Evolutionary conservation across 2,113 vertebrate species (phyloP).

Genomic region (Dryoscopus gambensis): DNA sequence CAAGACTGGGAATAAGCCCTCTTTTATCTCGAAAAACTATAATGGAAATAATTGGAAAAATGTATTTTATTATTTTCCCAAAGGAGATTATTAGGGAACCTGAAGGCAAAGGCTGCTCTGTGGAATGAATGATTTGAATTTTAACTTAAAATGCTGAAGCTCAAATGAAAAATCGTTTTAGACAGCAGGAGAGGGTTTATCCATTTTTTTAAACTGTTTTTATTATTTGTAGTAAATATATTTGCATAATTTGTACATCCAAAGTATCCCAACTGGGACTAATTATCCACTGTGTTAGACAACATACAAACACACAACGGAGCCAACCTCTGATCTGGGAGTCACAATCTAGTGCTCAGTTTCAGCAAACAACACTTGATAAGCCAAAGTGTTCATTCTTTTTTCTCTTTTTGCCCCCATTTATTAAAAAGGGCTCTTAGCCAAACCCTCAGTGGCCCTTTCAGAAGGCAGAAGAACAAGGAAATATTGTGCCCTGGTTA

Average conservation of each 20-base stretch:
- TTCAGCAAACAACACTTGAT: constrained; percentile 27
- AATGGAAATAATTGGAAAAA: not conserved
- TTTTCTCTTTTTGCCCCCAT: not conserved
- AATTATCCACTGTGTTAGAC: constrained; percentile 8
- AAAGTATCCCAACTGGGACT: not conserved
- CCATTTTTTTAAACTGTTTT: not conserved
- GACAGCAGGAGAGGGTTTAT: not conserved
- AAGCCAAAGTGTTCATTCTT: constrained; percentile 14
- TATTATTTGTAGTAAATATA: not conserved
- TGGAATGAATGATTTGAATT: not conserved
- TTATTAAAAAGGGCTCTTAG: constrained; percentile 29
- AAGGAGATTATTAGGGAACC: not conserved
- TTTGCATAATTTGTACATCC: constrained; percentile 16
- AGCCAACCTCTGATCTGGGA: constrained; percentile 14
- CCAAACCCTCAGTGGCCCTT: constrained; percentile 35
- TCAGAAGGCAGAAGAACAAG: constrained; percentile 18
- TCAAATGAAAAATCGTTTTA: not conserved
- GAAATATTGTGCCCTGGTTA: constrained; percentile 3
- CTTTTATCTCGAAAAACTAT: not conserved
- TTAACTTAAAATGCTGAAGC: not conserved
- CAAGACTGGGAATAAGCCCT: not conserved
- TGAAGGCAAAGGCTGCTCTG: not conserved
- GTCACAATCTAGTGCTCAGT: not conserved
- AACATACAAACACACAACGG: not conserved
- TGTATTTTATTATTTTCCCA: not conserved